Conservation (phyloP, 2,888 invertebrate species). For the Norana najaformis region DNA sequence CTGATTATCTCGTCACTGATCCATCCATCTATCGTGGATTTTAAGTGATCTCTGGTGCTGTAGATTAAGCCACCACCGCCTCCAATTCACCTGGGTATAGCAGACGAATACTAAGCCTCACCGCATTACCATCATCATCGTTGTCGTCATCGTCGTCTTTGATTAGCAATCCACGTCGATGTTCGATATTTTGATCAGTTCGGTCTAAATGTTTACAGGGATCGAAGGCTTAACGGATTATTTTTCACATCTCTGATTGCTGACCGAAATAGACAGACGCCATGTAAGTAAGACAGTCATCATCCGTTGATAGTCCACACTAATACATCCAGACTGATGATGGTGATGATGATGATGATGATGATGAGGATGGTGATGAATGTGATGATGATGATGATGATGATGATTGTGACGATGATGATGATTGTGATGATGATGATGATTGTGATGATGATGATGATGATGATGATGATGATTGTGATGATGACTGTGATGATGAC, state of each 20-base stretch:
- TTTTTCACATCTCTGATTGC: neutral
- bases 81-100: neutral
- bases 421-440: too few relatives aligned
- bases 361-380: too few relatives aligned
- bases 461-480: too few relatives aligned
- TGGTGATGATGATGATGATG: too few relatives aligned
- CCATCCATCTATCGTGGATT: neutral
- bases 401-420: too few relatives aligned
- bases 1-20: neutral
- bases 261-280: too few relatives aligned
- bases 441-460: too few relatives aligned
- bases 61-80: neutral
- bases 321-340: neutral
- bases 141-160: neutral
- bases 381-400: too few relatives aligned
- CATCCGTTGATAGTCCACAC: neutral
- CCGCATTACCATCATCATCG: neutral
- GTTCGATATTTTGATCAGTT: neutral
- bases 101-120: neutral
- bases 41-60: neutral
- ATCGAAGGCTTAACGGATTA: neutral
- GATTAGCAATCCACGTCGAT: neutral
- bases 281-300: too few relatives aligned
- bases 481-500: too few relatives aligned
- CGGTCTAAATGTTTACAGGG: neutral